A percentile compares a stretch with the other conserved stretches of the same genome.
Conservation (phyloP, 2,797 vertebrate species). For the Poecilia gillii region DNA sequence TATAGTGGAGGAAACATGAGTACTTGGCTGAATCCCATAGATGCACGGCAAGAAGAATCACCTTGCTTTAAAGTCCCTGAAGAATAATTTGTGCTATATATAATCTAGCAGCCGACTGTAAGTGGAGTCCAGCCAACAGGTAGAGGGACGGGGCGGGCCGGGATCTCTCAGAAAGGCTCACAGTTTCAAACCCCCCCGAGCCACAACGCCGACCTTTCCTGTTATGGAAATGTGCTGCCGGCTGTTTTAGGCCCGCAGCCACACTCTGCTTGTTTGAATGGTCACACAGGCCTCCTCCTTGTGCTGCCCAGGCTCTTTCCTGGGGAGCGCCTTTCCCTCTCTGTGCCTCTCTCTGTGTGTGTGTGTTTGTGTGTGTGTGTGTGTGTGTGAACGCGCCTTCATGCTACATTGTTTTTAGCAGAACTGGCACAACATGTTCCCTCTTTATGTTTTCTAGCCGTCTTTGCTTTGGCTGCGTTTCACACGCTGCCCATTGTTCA, state of each 20-base stretch:
- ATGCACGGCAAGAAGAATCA: not conserved
- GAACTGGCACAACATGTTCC: slow-evolving; percentile 58
- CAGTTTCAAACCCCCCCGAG: slow-evolving; percentile 56
- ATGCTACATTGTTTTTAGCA: slow-evolving; percentile 67
- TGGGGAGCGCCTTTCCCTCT: slow-evolving; percentile 56
- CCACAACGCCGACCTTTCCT: slow-evolving; percentile 77
- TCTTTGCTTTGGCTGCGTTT: slow-evolving; percentile 58
- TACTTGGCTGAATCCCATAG: not conserved
- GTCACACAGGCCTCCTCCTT: slow-evolving; percentile 53
- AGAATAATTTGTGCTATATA: slow-evolving; percentile 29
- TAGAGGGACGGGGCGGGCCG: slow-evolving; percentile 49
- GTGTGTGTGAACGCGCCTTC: slow-evolving; percentile 33
- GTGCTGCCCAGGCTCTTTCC: slow-evolving; percentile 65
- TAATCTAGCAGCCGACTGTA: slow-evolving; percentile 19
- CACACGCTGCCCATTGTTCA: slow-evolving; percentile 10
- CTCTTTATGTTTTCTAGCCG: slow-evolving; percentile 31
- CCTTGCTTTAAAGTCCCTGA: slow-evolving; percentile 4
- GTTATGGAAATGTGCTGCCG: slow-evolving; percentile 75
- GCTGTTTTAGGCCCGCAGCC: slow-evolving; percentile 61
- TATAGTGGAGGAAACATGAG: not conserved
- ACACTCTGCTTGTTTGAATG: slow-evolving; percentile 59
- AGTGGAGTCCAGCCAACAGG: slow-evolving; percentile 47
- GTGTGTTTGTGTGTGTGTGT: slow-evolving; percentile 27
- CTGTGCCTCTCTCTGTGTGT: slow-evolving; percentile 33
- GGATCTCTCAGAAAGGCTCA: slow-evolving; percentile 69